Evolutionary conservation across 2,888 invertebrate genomes (phyloP).

Genomic region (Odontothrips loti): DNA sequence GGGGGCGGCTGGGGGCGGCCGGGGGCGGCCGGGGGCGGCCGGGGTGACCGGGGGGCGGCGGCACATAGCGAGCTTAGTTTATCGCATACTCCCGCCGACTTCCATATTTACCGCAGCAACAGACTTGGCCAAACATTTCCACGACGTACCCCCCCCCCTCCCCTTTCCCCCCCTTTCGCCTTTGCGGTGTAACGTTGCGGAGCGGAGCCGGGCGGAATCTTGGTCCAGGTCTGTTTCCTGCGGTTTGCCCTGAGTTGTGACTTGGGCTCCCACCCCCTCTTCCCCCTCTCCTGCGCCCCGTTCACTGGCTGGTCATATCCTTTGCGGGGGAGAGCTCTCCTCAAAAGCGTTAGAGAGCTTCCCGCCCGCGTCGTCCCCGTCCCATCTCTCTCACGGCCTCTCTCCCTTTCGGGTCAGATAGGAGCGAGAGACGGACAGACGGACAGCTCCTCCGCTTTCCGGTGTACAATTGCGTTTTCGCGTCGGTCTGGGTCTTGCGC

Average conservation of each 20-base stretch:
- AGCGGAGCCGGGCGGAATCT: slow-evolving; percentile 11
- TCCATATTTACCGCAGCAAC: slow-evolving; percentile 12
- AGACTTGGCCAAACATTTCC: slow-evolving; percentile 26
- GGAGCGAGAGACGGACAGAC: too few relatives aligned
- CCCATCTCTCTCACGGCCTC: not conserved
- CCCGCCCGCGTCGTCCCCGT: not conserved
- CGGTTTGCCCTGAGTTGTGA: slow-evolving; percentile 25
- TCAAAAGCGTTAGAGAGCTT: not conserved
- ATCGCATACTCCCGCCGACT: slow-evolving; percentile 4
- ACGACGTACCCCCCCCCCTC: not conserved
- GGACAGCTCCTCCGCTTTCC: not conserved
- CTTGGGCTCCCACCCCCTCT: not conserved
- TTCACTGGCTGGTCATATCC: slow-evolving; percentile 12
- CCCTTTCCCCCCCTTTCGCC: not conserved
- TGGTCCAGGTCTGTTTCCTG: slow-evolving; percentile 24
- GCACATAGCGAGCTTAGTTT: not conserved
- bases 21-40: too few relatives aligned
- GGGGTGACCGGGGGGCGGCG: too few relatives aligned
- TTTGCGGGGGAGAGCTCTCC: slow-evolving; percentile 5
- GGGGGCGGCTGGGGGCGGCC: too few relatives aligned
- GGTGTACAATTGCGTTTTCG: slow-evolving; percentile 11
- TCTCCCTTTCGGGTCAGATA: not conserved
- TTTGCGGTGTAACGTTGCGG: slow-evolving; percentile 3
- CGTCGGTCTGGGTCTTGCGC: not conserved
- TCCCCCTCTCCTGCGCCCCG: not conserved